A percentile compares a stretch with the other conserved stretches of the same genome.
Evolutionary conservation across 2,888 invertebrate species (phyloP).

Genomic region (Xestia rhomboidea): DNA sequence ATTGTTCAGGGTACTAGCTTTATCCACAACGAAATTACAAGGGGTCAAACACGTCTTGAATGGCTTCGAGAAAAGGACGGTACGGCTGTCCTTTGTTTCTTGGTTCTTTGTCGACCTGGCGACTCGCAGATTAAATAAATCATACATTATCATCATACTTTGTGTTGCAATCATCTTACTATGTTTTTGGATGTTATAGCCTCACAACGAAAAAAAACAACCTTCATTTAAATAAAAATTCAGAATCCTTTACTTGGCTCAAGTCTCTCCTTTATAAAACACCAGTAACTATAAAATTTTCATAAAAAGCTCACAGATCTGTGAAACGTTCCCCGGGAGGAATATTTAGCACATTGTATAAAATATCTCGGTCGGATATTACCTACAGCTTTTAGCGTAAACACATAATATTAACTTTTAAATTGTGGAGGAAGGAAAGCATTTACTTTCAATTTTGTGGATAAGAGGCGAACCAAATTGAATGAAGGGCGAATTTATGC

Average conservation of each 20-base stretch:
- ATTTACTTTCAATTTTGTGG: constrained; percentile 45
- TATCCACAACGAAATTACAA: background rate
- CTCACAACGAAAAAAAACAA: background rate
- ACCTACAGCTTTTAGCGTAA: constrained; percentile 53
- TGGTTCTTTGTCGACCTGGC: background rate
- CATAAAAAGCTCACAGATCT: constrained; percentile 21
- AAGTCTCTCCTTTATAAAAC: background rate
- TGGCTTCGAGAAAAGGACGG: background rate
- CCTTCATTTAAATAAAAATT: background rate
- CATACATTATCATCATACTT: background rate
- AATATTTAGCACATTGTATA: constrained; percentile 26
- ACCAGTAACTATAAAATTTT: constrained; percentile 3
- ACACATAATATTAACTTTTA: constrained; percentile 55
- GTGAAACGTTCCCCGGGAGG: background rate
- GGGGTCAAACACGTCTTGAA: background rate
- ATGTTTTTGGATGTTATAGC: background rate
- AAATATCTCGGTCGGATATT: constrained; percentile 46
- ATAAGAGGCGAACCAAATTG: constrained; percentile 39
- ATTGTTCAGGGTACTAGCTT: background rate
- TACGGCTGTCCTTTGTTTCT: background rate
- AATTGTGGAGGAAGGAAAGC: constrained; percentile 36
- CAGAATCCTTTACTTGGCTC: background rate
- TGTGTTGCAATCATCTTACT: background rate
- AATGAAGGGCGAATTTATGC: constrained; percentile 31
- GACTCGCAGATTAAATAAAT: background rate